Conservation (phyloP, 2,797 vertebrate species). For the Ibycter americanus region DNA sequence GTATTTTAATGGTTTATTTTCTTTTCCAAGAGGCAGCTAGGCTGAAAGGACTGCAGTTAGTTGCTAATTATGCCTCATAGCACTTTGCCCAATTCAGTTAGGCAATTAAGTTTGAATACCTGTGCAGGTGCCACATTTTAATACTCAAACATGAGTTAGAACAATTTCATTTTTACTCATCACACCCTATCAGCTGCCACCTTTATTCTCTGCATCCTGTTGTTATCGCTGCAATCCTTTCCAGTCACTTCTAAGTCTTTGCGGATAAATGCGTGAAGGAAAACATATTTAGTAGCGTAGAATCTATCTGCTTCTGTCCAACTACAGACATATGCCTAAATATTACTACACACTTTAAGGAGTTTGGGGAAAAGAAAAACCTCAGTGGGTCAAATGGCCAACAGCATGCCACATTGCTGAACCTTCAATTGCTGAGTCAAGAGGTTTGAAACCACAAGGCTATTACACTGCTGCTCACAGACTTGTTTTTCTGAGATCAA, state of each 20-base stretch:
- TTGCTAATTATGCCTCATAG: conserved; percentile 64
- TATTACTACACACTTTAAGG: neutral
- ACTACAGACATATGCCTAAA: neutral
- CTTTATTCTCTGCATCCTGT: neutral
- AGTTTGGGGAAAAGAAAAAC: neutral
- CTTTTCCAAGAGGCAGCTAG: conserved; percentile 60
- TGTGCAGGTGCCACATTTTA: conserved; percentile 41
- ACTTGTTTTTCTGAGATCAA: neutral
- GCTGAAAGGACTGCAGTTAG: conserved; percentile 25
- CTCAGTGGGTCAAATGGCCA: accelerated
- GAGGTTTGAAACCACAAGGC: neutral
- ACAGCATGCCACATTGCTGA: neutral
- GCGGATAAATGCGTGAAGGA: neutral
- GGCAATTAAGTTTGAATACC: conserved; percentile 54
- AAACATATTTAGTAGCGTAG: neutral
- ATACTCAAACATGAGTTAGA: conserved; percentile 40
- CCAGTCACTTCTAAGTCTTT: neutral
- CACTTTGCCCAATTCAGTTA: conserved; percentile 59
- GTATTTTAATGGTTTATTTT: conserved; percentile 35
- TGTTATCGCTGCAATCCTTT: neutral
- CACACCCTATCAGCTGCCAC: neutral
- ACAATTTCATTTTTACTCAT: neutral
- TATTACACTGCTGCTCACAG: neutral
- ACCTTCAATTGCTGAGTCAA: neutral
- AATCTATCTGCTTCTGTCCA: neutral